These are phyloP conservation scores for Pedetes capensis DNA, from an alignment of 2,113 vertebrate species.

Conservation along the genomic window DNA sequence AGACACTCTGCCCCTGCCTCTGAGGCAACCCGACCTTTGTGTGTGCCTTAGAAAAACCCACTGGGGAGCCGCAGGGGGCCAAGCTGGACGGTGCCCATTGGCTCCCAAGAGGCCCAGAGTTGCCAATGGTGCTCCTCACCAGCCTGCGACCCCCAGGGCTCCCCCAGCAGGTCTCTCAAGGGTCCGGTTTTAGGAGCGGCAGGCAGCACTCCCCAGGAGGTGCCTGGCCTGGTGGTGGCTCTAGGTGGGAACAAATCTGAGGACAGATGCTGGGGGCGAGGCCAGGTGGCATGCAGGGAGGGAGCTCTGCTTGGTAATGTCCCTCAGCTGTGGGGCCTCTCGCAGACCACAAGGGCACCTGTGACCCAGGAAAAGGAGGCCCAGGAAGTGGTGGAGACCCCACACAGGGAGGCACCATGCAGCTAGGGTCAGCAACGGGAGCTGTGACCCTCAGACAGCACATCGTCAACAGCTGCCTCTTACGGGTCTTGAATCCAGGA, in stretches of 20 bases:
- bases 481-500: not conserved
- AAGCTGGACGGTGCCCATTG: not conserved
- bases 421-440: not conserved
- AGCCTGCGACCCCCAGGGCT: not conserved
- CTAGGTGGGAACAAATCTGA: not conserved
- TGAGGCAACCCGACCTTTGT: not conserved
- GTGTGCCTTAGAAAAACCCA: not conserved
- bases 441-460: not conserved
- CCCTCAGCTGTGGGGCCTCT: not conserved
- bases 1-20: not conserved
- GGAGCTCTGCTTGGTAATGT: too few species aligned
- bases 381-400: not conserved
- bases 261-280: not conserved
- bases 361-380: too few species aligned
- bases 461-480: not conserved
- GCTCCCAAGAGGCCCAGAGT: not conserved
- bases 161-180: not conserved
- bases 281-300: too few species aligned
- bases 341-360: not conserved
- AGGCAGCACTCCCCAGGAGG: not conserved
- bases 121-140: not conserved
- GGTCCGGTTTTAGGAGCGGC: not conserved
- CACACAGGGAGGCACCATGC: not conserved
- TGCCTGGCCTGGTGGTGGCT: rapidly evolving
- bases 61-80: not conserved